Evolutionary conservation across 2,888 invertebrate genomes (phyloP).

Genomic region (Ditylenchus weischeri): DNA sequence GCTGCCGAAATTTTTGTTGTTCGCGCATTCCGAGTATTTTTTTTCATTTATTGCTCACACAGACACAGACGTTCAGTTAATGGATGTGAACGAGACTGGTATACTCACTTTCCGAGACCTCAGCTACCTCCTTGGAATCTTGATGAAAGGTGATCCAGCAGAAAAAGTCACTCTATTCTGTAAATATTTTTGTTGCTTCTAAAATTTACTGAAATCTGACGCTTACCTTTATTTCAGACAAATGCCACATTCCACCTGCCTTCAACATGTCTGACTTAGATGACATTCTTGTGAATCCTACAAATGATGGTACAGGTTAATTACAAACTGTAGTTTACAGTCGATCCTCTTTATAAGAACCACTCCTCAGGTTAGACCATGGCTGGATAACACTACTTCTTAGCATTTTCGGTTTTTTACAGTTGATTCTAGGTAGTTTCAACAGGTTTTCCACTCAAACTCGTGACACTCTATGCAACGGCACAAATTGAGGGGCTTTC

Average conservation of each 20-base stretch:
- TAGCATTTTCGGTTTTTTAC: too few species aligned
- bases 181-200: slow-evolving; percentile 60
- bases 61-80: slow-evolving; percentile 65
- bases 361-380: too few species aligned
- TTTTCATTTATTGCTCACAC: slow-evolving; percentile 1
- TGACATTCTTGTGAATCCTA: slow-evolving; percentile 23
- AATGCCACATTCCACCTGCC: slow-evolving; percentile 73
- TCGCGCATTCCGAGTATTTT: slow-evolving; percentile 77
- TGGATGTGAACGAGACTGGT: slow-evolving; percentile 81
- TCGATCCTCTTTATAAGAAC: too few species aligned
- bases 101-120: slow-evolving; percentile 83
- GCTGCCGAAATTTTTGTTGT: slow-evolving; percentile 76
- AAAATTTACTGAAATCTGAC: background rate
- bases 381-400: too few species aligned
- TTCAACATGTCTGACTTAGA: slow-evolving; percentile 54
- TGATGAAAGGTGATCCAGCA: slow-evolving; percentile 76
- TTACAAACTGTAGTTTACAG: too few species aligned
- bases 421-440: too few species aligned
- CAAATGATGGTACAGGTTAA: background rate
- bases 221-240: slow-evolving; percentile 7
- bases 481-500: too few species aligned
- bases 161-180: slow-evolving; percentile 81
- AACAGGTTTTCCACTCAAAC: too few species aligned
- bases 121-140: slow-evolving; percentile 74
- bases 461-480: too few species aligned